phyloP scores from a whole-genome alignment of 2,797 vertebrate species.

The Pangasius sanitwongsei region DNA sequence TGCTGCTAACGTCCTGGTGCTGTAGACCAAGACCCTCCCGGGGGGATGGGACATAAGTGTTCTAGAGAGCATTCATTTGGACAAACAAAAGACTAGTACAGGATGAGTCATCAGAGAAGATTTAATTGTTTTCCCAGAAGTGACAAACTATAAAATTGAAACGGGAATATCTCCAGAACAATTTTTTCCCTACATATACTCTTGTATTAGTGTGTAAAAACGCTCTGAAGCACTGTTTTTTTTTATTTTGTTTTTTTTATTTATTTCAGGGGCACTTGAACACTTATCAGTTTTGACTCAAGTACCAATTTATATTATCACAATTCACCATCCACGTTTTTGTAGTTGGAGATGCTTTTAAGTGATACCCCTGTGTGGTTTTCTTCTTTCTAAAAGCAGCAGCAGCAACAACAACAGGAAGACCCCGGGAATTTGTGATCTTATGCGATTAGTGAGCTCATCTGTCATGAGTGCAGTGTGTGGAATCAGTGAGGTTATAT shows the following conservation, averaged over 20 bases:
- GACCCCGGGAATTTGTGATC: neutral
- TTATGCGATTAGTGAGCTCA: neutral
- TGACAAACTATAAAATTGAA: no score
- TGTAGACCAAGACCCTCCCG: neutral
- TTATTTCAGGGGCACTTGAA: neutral
- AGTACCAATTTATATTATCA: neutral
- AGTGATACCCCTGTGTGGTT: neutral
- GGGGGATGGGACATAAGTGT: neutral
- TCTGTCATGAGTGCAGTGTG: neutral
- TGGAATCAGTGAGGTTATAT: conserved; percentile 1
- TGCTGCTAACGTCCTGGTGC: neutral
- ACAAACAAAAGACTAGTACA: neutral
- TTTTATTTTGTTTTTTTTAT: no score
- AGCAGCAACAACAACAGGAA: neutral
- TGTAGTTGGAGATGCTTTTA: neutral
- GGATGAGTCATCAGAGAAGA: no score
- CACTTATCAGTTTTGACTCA: neutral
- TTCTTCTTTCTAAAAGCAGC: neutral
- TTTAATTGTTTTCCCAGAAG: neutral
- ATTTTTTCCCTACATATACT: no score
- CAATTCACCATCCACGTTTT: neutral
- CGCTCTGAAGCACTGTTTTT: neutral
- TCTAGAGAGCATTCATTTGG: neutral
- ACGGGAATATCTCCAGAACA: neutral
- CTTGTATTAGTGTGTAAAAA: neutral